Conservation (phyloP, 2,113 vertebrate genomes). For the Acanthisitta chloris region DNA sequence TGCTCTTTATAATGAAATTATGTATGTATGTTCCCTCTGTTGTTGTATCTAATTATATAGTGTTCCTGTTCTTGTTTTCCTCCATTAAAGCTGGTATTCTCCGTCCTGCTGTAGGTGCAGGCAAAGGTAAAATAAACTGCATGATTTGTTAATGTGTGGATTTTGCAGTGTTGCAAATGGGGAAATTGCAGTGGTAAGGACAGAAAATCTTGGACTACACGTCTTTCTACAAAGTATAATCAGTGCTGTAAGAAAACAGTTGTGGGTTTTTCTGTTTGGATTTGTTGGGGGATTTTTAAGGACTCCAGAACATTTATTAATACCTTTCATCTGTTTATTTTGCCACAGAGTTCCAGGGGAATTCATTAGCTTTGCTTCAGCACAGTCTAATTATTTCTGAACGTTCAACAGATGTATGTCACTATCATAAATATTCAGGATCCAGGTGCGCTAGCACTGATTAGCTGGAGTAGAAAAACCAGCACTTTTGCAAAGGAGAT, state of each 20-base stretch:
- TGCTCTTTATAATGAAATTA: constrained; percentile 62
- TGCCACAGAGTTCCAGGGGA: constrained; percentile 10
- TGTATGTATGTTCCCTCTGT: constrained; percentile 38
- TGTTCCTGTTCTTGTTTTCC: constrained; percentile 80
- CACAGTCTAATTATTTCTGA: constrained; percentile 36
- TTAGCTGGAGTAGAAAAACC: not conserved
- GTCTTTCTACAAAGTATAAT: not conserved
- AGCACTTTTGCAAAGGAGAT: not conserved
- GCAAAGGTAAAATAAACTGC: constrained; percentile 90
- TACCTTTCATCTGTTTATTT: constrained; percentile 39
- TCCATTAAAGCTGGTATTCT: constrained; percentile 81
- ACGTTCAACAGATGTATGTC: not conserved
- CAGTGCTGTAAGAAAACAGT: not conserved
- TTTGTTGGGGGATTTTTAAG: not conserved
- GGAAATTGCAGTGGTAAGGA: constrained; percentile 69
- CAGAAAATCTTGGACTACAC: constrained; percentile 12
- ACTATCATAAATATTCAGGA: constrained; percentile 14
- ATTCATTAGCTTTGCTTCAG: constrained; percentile 52
- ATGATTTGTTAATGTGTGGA: constrained; percentile 76
- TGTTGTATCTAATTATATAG: constrained; percentile 76
- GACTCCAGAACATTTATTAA: not conserved
- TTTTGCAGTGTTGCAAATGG: constrained; percentile 71
- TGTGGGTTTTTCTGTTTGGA: not conserved
- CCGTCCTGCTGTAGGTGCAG: constrained; percentile 84
- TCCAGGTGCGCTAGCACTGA: constrained; percentile 24